These are phyloP conservation scores for Chorisops tibialis DNA, from an alignment of 2,888 invertebrate genomes.

Conservation along the genomic window DNA sequence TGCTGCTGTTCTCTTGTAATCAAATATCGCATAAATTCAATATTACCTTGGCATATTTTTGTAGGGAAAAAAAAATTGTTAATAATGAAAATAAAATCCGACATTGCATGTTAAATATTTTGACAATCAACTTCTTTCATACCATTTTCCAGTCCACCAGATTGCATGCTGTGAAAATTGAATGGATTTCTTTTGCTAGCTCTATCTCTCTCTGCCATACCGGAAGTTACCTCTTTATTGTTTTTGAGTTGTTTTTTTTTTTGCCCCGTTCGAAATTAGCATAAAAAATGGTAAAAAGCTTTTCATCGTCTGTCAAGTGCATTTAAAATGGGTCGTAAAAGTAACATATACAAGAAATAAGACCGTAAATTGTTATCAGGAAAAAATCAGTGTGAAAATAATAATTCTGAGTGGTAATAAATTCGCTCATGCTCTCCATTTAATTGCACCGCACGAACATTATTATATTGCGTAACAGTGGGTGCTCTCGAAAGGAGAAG, in stretches of 20 bases:
- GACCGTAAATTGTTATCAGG: not conserved
- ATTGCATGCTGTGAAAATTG: no score
- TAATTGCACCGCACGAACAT: constrained; percentile 15
- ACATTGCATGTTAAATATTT: no score
- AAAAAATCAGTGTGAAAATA: constrained; percentile 21
- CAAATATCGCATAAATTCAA: no score
- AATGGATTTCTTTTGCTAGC: no score
- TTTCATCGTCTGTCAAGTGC: not conserved
- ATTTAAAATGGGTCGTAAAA: not conserved
- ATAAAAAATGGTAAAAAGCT: constrained; percentile 1
- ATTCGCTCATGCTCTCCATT: constrained; percentile 2
- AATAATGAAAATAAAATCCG: no score
- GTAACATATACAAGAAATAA: not conserved
- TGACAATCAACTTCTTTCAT: no score
- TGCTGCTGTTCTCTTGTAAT: no score
- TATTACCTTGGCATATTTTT: no score
- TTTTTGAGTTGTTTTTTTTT: not conserved
- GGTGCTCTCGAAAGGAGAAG: no score
- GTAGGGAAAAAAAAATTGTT: no score
- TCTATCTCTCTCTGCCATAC: not conserved
- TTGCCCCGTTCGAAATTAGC: not conserved
- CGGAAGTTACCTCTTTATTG: constrained; percentile 18
- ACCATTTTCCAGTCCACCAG: no score
- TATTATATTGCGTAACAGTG: no score
- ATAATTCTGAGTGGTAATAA: constrained; percentile 14